Base-by-base conservation (phyloP, 2,888 invertebrate genomes). In the Dermolepida albohirtum region DNA sequence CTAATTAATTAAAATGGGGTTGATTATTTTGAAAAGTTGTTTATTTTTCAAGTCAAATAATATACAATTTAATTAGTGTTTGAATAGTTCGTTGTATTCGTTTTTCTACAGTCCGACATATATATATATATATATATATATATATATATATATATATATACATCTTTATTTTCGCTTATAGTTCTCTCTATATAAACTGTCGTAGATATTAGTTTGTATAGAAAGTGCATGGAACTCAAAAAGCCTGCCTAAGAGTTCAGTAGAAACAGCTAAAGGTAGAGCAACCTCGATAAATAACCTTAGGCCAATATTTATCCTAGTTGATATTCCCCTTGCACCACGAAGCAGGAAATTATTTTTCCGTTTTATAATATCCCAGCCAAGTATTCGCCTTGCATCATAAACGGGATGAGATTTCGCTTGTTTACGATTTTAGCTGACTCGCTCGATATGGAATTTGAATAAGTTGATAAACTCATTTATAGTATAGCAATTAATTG, bases 281-380 rank as follows among this genome's bases (percentile, higher is more conserved):
- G 69, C 70, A 68, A 66, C 71, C 72, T 73, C 74, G 67, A 74
- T 77, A 77, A 75, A 75, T 76, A 76, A 75, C 75, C 71, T 70
- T 70, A 73, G 73, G 71, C 74, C 76, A 74, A 76, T 78, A 77
- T 77, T 77, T 77, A 78, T 75, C 73, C 75, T 77, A 76, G 75
- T 78, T 78, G 76, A 74, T 76, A 78, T 78, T 78, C 78, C 76
- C 75, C 74, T 69, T 62, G 71, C 75, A 72, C 68, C 71, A 68
- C 74, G 74, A 74, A 77, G 76, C 77, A 77, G 78, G 78, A 78
- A 78, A 78, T 78, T 78, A 78, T 78, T 78, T 78, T 78, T 78
- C 77, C 78, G 78, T 74, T 76, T 77, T 77, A 78, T 77, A 78
- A 78, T 78, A 78, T 76, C 72, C 77, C 77, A 74, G 74, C 72